Conservation (phyloP, 30 jellyfish, hydroid and myxozoan species). For the Nemopilema nomurai region DNA sequence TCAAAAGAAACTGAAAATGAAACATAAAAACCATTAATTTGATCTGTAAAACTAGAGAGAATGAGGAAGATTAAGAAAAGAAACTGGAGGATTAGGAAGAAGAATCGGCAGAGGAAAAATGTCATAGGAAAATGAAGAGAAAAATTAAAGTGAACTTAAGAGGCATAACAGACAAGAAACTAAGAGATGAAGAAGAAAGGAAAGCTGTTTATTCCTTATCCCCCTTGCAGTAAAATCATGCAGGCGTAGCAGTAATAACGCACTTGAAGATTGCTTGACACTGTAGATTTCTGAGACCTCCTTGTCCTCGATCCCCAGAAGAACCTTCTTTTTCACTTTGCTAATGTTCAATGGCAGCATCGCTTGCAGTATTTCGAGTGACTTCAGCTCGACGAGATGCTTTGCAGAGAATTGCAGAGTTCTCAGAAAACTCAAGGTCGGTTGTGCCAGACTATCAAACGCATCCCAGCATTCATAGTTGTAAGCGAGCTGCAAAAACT, state of each 20-base stretch:
- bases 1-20: too few species aligned
- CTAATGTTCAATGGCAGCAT: constrained; percentile 52
- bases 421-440: constrained; percentile 27
- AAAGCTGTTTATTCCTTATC: too few species aligned
- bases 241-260: not conserved
- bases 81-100: too few species aligned
- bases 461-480: constrained; percentile 85
- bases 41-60: too few species aligned
- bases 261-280: constrained; percentile 50
- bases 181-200: too few species aligned
- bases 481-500: constrained; percentile 75
- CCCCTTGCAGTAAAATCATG: too few species aligned
- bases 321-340: constrained; percentile 54
- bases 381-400: constrained; percentile 44
- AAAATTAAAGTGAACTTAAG: too few species aligned
- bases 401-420: not conserved
- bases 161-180: too few species aligned
- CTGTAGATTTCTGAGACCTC: constrained; percentile 40
- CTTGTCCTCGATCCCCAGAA: constrained; percentile 66
- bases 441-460: constrained; percentile 68
- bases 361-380: constrained; percentile 62
- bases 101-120: too few species aligned
- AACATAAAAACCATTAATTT: too few species aligned
- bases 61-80: too few species aligned
- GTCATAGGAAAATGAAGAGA: too few species aligned